A percentile compares a stretch with the other conserved stretches of the same genome.
Evolutionary conservation across 2,888 invertebrate genomes (phyloP).

Genomic region (Limnephilus rhombicus): DNA sequence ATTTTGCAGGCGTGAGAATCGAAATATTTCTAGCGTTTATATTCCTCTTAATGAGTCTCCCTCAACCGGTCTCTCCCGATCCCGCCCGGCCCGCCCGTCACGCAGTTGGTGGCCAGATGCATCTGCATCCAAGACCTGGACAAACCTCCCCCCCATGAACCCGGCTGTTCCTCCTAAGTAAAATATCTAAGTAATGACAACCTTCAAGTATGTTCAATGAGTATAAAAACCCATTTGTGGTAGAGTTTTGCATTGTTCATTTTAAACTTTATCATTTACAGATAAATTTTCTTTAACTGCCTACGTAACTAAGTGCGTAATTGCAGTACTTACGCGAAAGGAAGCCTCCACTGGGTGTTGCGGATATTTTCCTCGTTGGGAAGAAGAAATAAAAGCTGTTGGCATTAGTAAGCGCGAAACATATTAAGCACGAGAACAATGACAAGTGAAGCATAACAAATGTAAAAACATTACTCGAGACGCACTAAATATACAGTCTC

Average conservation of each 20-base stretch:
- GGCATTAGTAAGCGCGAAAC: slow-evolving; percentile 31
- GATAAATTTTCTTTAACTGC: neutral
- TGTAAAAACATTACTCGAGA: slow-evolving; percentile 55
- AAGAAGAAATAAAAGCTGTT: slow-evolving; percentile 28
- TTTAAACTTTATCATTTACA: neutral
- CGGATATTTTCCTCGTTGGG: neutral
- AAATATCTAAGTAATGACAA: neutral
- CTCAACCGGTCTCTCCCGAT: too few relatives aligned
- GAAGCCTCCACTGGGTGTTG: neutral
- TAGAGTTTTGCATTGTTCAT: neutral
- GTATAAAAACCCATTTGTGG: neutral
- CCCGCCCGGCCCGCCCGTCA: too few relatives aligned
- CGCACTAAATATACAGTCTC: slow-evolving; percentile 49
- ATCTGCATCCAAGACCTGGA: too few relatives aligned
- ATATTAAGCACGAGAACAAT: slow-evolving; percentile 55
- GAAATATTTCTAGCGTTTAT: too few relatives aligned
- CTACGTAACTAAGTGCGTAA: neutral
- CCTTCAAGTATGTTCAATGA: neutral
- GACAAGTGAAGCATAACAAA: slow-evolving; percentile 59
- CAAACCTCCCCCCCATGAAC: too few relatives aligned
- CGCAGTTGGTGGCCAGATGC: too few relatives aligned
- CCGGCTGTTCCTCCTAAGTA: too few relatives aligned
- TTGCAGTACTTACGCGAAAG: neutral
- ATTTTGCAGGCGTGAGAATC: too few relatives aligned
- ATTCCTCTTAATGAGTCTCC: too few relatives aligned